Evolutionary conservation across 1,140 invertebrate genomes (phyloP).

Genomic region (Bombus turneri): DNA sequence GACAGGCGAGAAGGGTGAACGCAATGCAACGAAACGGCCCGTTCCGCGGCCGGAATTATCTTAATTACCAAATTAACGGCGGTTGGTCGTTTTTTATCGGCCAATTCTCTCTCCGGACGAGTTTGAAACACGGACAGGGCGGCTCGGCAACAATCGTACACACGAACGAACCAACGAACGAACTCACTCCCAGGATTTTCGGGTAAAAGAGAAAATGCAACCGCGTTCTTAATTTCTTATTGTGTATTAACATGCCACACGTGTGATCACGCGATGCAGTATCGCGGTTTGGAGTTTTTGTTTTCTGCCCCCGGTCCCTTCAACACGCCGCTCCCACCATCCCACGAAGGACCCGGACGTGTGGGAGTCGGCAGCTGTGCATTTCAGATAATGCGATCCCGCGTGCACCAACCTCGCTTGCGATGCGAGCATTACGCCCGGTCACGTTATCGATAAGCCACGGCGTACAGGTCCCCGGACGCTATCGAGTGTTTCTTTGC

Average conservation of each 20-base stretch:
- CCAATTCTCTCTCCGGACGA: constrained; percentile 39
- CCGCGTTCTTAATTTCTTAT: constrained; percentile 77
- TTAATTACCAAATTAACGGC: constrained; percentile 52
- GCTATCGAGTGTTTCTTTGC: neutral
- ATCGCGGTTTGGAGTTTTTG: constrained; percentile 73
- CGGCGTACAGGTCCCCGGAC: constrained; percentile 18
- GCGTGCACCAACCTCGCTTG: constrained; percentile 49
- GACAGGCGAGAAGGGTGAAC: constrained; percentile 8
- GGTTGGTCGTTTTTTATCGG: constrained; percentile 60
- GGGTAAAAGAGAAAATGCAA: constrained; percentile 27
- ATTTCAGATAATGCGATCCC: constrained; percentile 75
- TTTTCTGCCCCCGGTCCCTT: constrained; percentile 37
- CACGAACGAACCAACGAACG: neutral
- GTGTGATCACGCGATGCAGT: constrained; percentile 77
- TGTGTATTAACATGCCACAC: constrained; percentile 79
- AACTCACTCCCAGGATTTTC: constrained; percentile 22
- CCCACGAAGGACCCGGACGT: constrained; percentile 66
- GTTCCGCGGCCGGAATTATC: constrained; percentile 36
- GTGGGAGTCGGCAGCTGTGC: constrained; percentile 78
- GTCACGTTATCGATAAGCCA: constrained; percentile 71
- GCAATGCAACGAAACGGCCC: constrained; percentile 7
- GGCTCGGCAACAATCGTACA: constrained; percentile 30
- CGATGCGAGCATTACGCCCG: constrained; percentile 65
- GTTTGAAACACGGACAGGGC: constrained; percentile 43
- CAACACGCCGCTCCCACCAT: neutral